Base-by-base conservation (phyloP, 2,888 invertebrate species). In the Clanis bilineata region DNA sequence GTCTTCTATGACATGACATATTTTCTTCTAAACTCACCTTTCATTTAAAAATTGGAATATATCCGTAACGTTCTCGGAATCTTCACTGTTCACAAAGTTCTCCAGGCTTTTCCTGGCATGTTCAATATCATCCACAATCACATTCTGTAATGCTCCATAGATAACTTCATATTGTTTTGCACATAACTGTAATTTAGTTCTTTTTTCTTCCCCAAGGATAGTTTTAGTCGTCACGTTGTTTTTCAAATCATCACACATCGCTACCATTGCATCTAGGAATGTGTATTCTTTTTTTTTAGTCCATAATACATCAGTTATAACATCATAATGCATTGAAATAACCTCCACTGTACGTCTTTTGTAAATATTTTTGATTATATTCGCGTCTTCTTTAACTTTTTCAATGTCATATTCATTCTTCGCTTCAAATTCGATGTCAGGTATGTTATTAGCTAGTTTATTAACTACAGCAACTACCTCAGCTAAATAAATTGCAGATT, bases 241-340 rank as follows among this genome's bases (percentile, higher is more conserved):
- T 59, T 78, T 77, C 6, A 85, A 64, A 68, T 80, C 69, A 10
- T 73, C 64, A 62, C 92, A 92, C 64, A 79, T 74, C 12, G 64
- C 60, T 22, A 77, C 68, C 21, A 90, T 62, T 0, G 79, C 81
- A 44, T 83, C 70, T 0, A 76, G 67, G n/a, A 90, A 62, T 47
- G 72, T 79, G 60, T 79, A 82, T 57, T 77, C 72, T 2, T 77
- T 72, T 63, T 32, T 32, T 15, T 5, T 75, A 44, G 57, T 76
- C 79, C 82, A 80, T 47, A 90, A 15, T 0, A 83, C 57, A 62
- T 88, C 79, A 44, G 89, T 90, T 61, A 92, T 63, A 1, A 86
- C 45, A 72, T 92, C 91, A 61, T 86, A 92, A 74, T 86, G 83
- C 61, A 90, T 68, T 0, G 80, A 80, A 21, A 88, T 65, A 3